A percentile compares a stretch with the other conserved stretches of the same genome.
Conservation (phyloP, 2,797 vertebrate genomes). For the Myiothlypis chrysogaster region DNA sequence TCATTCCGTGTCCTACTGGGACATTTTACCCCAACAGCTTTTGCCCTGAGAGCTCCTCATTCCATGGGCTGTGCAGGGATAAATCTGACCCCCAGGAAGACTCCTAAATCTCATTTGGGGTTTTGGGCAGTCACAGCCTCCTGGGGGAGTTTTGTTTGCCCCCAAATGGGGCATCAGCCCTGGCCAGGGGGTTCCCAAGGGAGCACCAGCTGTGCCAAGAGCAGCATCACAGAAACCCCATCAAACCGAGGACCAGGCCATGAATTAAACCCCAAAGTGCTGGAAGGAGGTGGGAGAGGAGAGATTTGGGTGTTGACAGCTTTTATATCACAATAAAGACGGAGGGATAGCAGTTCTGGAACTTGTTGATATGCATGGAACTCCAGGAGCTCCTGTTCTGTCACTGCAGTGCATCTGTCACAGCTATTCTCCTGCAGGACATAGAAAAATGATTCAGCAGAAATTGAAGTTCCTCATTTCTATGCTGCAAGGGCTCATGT, state of each 20-base stretch:
- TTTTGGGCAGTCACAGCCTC: neutral
- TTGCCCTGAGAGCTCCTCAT: neutral
- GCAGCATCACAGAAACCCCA: neutral
- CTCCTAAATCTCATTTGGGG: neutral
- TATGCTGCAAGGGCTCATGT: conserved; percentile 65
- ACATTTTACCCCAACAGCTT: neutral
- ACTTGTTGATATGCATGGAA: conserved; percentile 58
- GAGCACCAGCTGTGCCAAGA: neutral
- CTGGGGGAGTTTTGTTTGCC: neutral
- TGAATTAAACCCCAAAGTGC: neutral
- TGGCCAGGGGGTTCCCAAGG: neutral
- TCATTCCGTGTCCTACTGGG: neutral
- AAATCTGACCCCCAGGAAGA: neutral
- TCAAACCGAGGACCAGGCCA: neutral
- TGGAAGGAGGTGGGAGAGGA: neutral
- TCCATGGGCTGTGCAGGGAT: neutral
- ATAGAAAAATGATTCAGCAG: conserved; percentile 75
- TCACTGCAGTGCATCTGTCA: conserved; percentile 64
- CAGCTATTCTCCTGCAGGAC: conserved; percentile 61
- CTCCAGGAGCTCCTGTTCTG: conserved; percentile 44
- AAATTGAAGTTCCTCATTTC: conserved; percentile 77
- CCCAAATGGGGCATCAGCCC: neutral
- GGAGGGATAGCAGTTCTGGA: neutral
- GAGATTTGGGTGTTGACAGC: neutral
- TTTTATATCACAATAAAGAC: conserved; percentile 3